A percentile compares a stretch with the other conserved stretches of the same genome.
Evolutionary conservation across 2,113 vertebrate species (phyloP).

Genomic region (Peromyscus maniculatus): DNA sequence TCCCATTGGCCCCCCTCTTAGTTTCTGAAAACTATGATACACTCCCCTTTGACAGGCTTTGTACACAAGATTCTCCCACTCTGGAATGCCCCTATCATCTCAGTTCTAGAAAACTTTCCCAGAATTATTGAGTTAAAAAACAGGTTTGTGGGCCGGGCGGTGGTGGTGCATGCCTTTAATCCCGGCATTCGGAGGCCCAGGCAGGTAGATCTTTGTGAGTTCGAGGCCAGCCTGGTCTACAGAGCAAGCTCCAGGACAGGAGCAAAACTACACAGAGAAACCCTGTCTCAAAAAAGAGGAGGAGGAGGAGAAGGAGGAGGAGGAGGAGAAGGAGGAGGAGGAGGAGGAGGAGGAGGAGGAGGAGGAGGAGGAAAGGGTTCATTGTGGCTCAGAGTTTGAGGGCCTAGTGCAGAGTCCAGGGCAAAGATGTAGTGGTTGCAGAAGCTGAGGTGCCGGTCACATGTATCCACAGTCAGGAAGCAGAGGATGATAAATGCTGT

Average conservation of each 20-base stretch:
- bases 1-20: not conserved
- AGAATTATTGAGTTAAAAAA: not conserved
- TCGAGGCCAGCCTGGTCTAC: too few species aligned
- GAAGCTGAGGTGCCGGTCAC: not conserved
- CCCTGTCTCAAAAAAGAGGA: too few species aligned
- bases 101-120: not conserved
- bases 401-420: not conserved
- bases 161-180: too few species aligned
- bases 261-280: too few species aligned
- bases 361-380: not conserved
- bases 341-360: too few species aligned
- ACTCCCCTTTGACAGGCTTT: not conserved
- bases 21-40: not conserved
- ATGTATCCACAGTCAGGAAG: not conserved
- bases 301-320: too few species aligned
- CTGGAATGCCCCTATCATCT: not conserved
- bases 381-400: not conserved
- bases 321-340: too few species aligned
- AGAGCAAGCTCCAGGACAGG: too few species aligned
- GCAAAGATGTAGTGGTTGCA: too few species aligned
- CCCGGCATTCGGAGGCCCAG: too few species aligned
- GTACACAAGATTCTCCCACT: not conserved
- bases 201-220: too few species aligned
- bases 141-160: not conserved
- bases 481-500: not conserved